A percentile compares a stretch with the other conserved stretches of the same genome.
Conservation (phyloP, 2,888 invertebrate genomes). For the Ditula angustiorana region DNA sequence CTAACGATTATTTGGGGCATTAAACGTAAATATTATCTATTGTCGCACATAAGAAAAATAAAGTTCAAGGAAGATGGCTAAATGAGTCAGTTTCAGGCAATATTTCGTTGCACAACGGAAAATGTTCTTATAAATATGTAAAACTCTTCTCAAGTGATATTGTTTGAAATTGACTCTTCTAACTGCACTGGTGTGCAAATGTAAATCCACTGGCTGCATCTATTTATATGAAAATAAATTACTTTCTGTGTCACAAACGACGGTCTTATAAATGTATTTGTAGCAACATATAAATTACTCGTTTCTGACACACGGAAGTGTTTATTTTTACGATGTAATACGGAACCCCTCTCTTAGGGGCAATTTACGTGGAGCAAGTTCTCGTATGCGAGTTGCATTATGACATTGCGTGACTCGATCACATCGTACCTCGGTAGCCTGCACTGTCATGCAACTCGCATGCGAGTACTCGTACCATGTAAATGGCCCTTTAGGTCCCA, state of each 20-base stretch:
- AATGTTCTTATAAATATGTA: not conserved
- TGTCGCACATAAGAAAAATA: not conserved
- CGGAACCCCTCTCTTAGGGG: no score
- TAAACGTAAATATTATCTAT: no score
- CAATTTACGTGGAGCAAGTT: no score
- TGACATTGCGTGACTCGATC: no score
- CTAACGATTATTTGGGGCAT: no score
- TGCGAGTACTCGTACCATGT: no score
- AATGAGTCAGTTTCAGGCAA: no score
- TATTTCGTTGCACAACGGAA: not conserved
- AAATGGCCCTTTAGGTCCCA: no score
- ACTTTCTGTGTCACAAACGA: constrained; percentile 21
- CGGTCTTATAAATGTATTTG: not conserved
- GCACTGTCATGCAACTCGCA: no score
- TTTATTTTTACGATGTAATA: not conserved
- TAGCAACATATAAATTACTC: not conserved
- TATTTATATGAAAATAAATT: not conserved
- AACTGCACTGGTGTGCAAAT: not conserved
- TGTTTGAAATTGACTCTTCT: not conserved
- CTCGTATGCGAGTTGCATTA: no score
- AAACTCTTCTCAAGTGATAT: not conserved
- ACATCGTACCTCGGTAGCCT: no score
- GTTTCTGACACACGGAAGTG: constrained; percentile 9
- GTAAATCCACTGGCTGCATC: not conserved
- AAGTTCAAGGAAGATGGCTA: not conserved